A percentile compares a stretch with the other conserved stretches of the same genome.
phyloP scores from a whole-genome alignment of 2,797 vertebrate genomes.

The Delichon dasypus region DNA sequence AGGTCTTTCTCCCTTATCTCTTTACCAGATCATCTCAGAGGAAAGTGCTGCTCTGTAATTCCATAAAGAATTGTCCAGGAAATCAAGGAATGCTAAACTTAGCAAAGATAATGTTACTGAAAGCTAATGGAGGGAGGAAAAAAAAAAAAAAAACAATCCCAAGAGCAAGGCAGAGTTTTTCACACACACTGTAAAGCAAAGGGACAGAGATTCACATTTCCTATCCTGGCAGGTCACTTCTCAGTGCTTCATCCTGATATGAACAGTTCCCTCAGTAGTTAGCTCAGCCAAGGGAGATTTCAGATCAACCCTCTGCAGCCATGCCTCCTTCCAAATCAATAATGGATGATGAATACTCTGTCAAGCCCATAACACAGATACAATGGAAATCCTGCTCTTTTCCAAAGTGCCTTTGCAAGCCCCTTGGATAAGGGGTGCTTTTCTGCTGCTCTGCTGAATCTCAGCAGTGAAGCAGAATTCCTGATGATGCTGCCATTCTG shows the following conservation, averaged over 20 bases:
- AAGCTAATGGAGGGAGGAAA: neutral
- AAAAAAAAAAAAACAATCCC: too few species aligned
- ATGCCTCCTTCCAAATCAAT: conserved; percentile 33
- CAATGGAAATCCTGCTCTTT: conserved; percentile 24
- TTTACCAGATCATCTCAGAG: neutral
- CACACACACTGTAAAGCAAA: rapidly evolving
- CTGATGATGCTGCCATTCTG: neutral
- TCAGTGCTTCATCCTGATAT: neutral
- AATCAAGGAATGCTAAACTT: neutral
- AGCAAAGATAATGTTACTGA: neutral
- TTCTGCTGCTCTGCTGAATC: neutral
- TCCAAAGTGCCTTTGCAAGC: conserved; percentile 32
- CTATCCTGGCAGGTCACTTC: neutral
- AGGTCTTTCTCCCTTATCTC: neutral
- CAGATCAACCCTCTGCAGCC: conserved; percentile 46
- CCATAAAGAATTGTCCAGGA: neutral
- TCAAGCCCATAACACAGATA: neutral
- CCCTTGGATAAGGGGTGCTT: neutral
- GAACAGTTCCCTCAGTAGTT: conserved; percentile 15
- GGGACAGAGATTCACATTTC: neutral
- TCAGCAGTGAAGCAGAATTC: neutral
- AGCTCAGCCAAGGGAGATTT: conserved; percentile 22
- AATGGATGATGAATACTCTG: conserved; percentile 41
- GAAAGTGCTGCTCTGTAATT: neutral
- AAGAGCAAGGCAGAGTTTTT: neutral